A percentile compares a stretch with the other conserved stretches of the same genome.
Evolutionary conservation across 1,140 invertebrate genomes (phyloP).

Genomic region (honey bee (Apis mellifera)): DNA sequence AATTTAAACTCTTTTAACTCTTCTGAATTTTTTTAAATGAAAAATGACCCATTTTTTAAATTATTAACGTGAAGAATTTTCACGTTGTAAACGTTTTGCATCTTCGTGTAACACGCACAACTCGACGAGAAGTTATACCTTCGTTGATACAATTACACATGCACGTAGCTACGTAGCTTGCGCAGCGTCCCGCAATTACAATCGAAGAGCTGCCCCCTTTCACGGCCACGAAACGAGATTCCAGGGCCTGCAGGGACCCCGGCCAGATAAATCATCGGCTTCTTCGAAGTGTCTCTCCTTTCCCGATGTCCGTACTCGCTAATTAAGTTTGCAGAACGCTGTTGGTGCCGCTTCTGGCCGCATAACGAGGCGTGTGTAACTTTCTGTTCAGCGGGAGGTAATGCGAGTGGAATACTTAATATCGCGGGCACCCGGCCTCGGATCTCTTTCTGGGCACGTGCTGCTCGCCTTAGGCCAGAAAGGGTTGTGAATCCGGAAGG

Average conservation of each 20-base stretch:
- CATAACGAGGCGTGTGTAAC: constrained; percentile 61
- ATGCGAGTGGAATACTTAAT: constrained; percentile 65
- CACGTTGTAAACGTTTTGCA: no score
- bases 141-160: no score
- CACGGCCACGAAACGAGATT: constrained; percentile 22
- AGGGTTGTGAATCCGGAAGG: constrained; percentile 42
- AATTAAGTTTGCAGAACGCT: constrained; percentile 65
- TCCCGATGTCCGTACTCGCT: constrained; percentile 42
- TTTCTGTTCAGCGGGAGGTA: constrained; percentile 62
- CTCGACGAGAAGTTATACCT: no score
- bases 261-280: constrained; percentile 44
- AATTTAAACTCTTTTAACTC: no score
- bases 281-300: constrained; percentile 41
- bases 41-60: no score
- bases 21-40: no score
- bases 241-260: constrained; percentile 1
- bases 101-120: no score
- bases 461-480: constrained; percentile 12
- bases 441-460: constrained; percentile 50
- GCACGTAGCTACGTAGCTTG: no score
- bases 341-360: constrained; percentile 44
- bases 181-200: background rate
- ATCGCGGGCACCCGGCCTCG: constrained; percentile 41
- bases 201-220: background rate
- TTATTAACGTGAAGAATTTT: no score